These are phyloP conservation scores for Drosophila subpulchrella DNA, from an alignment of 1,140 invertebrate genomes.

Conservation along the genomic window DNA sequence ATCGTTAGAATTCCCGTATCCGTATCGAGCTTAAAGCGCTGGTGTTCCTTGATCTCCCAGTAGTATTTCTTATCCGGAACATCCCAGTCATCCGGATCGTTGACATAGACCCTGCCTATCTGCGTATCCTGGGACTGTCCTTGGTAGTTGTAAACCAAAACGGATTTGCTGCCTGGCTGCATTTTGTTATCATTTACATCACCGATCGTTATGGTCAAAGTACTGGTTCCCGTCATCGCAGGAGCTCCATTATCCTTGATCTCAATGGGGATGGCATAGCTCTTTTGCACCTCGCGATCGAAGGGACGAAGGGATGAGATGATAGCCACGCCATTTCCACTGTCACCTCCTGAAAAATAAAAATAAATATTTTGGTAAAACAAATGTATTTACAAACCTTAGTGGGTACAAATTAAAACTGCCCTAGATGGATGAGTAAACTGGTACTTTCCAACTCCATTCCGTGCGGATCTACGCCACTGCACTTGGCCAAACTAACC, in stretches of 20 bases:
- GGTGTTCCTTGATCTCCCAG: constrained; percentile 86
- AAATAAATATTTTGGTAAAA: no score
- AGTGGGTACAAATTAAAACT: no score
- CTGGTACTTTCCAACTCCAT: not conserved
- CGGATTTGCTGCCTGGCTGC: constrained; percentile 88
- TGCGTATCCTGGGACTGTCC: constrained; percentile 87
- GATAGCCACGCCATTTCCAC: constrained; percentile 88
- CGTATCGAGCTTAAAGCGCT: constrained; percentile 86
- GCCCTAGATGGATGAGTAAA: not conserved
- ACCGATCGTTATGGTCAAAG: constrained; percentile 89
- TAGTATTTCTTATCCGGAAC: constrained; percentile 89
- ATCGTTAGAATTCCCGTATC: constrained; percentile 89
- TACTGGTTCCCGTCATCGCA: constrained; percentile 88
- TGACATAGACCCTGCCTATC: constrained; percentile 89
- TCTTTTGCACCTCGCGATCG: constrained; percentile 88
- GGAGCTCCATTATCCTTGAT: constrained; percentile 87
- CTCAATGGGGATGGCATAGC: constrained; percentile 88
- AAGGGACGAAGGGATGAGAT: constrained; percentile 87
- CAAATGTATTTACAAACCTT: no score
- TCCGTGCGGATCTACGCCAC: not conserved
- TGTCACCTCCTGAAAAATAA: constrained; percentile 85
- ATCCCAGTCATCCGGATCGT: constrained; percentile 91
- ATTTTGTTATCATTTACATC: constrained; percentile 90
- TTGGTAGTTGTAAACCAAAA: constrained; percentile 90
- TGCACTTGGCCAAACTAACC: constrained; percentile 26